Evolutionary conservation across 2,113 vertebrate genomes (phyloP), one percentile per base, ranked within the genome.

Genomic region (Neolamprologus hecqui): DNA sequence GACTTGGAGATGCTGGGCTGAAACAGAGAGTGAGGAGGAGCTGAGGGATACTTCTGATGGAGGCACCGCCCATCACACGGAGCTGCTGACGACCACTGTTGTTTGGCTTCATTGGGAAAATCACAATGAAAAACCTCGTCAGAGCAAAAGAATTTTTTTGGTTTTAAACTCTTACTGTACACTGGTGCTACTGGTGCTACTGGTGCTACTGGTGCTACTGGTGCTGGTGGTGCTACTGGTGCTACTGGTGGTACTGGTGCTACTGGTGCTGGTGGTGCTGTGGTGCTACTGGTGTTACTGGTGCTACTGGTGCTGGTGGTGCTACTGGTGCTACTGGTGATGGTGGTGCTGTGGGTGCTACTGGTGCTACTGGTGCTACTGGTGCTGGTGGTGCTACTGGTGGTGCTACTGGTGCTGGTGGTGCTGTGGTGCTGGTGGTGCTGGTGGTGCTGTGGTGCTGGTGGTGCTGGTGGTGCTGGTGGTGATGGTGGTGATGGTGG

Each of bases 271-370:
- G 1, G 1, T 35, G 33, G 7, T 33, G 3, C 1, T 33, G 0
- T 35, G 7, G 33, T 9, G 8, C 0, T 35, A 1, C 1, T 33
- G 33, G 33, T 33, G 33, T 0, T 33, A 0, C 1, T 35, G 33
- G 35, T 35, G 3, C 0, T 4, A 3, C 3, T 9, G 8, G 4
- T 35, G 35, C 0, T 40, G 1, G 0, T 37, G 37, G 9, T 37
- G 4, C 1, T 37, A 0, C 0, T 37, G 9, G 4, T 37, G 4
- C 0, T 37, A 0, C 0, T 10, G 35, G 4, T 37, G 1, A 0
- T 37, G 1, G 0, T 9, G 35, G 35, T 35, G 3, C 4, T 9
- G 0, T 42, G 47, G 47, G 47, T 49, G 15, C 23, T 0, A 3
- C 23, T 23, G 23, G 23, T 23, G 23, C 3, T 23, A 23, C 23